Conservation (phyloP, 1,140 invertebrate species). For the Nymphalis io region DNA sequence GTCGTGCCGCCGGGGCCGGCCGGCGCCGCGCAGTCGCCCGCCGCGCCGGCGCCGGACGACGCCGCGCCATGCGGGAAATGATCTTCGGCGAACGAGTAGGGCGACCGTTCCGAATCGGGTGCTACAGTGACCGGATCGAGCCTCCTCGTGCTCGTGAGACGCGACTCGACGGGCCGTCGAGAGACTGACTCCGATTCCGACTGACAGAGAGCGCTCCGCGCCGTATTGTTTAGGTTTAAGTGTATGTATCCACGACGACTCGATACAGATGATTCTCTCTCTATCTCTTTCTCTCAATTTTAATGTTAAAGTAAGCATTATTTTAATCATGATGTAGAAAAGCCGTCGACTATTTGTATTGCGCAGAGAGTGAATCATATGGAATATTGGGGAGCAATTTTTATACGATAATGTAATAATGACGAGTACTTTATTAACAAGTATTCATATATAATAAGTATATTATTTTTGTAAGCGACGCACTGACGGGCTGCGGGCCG, state of each 20-base stretch:
- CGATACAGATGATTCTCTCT: conserved; percentile 16
- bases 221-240: conserved; percentile 3
- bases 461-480: conserved; percentile 41
- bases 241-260: conserved; percentile 24
- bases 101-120: too few species aligned
- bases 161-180: too few species aligned
- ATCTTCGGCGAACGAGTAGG: too few species aligned
- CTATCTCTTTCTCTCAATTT: not conserved
- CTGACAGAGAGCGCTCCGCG: not conserved
- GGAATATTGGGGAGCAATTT: conserved; percentile 10
- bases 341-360: not conserved
- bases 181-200: not conserved
- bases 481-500: not conserved
- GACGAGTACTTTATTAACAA: conserved; percentile 18
- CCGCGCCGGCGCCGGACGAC: conserved; percentile 25
- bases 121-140: too few species aligned
- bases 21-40: conserved; percentile 11
- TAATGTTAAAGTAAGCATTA: not conserved
- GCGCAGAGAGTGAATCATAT: not conserved
- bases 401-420: conserved; percentile 25
- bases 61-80: too few species aligned
- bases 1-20: conserved; percentile 14
- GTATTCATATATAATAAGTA: conserved; percentile 28
- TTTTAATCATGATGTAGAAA: not conserved
- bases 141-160: too few species aligned